Evolutionary conservation across 2,888 invertebrate genomes (phyloP), one percentile per base, ranked within the genome.

Genomic region (Netelia inedita): DNA sequence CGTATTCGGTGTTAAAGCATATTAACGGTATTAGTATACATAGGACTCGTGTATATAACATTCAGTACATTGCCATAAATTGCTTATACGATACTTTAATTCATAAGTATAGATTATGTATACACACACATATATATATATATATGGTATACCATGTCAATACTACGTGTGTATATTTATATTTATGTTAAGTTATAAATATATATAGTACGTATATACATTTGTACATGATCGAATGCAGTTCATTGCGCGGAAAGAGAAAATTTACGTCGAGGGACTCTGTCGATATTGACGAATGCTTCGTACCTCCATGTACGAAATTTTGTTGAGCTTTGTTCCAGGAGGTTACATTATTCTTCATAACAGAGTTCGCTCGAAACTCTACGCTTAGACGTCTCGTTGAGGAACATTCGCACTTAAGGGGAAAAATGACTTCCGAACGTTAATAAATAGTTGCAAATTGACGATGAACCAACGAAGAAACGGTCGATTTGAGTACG

Each of bases 171-270:
- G 19, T 46, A 43, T 71, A 23, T 61, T 19, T 46, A 21, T 66
- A 66, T 81, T 50, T 73, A 50, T 74, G 35, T 35, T 35, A 35
- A 35, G 35, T 5, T 35, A 35, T 35, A 35, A 35, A 35, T 35
- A 35, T 79, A 74, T 35, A 61, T 78, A 86, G 72, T 35, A 63
- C 66, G 14, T 66, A 75, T 80, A 90, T 92, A 92, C 92, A 92
- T 92, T 91, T 92, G 88, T 92, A 92, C 92, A 92, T 85, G 87
- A 90, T 90, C 88, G 82, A 88, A 87, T 88, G 85, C 74, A 89
- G 74, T 87, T 79, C 14, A 28, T 71, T 72, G 65, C 46, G 63
- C 76, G 69, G 83, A 84, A 86, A 82, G 79, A 86, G 85, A 89
- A 80, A 83, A 87, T 88, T 71, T 68, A 72, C 72, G 78, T 19